These are phyloP conservation scores for Reticulitermes speratus DNA, from an alignment of 1,140 invertebrate genomes.

Conservation along the genomic window DNA sequence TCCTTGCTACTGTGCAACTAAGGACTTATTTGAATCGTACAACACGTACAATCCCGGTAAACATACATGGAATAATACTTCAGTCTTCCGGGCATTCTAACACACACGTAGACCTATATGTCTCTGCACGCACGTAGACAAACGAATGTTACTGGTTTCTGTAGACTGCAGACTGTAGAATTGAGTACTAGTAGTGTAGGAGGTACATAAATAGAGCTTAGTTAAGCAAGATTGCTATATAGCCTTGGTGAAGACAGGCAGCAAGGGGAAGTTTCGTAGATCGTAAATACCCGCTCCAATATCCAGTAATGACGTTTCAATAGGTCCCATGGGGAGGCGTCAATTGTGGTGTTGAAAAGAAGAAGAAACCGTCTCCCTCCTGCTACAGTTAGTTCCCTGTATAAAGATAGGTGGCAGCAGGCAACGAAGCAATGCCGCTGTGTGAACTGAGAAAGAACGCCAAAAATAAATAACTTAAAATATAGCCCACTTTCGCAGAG, in stretches of 20 bases:
- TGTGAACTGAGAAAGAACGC: background rate
- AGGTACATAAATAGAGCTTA: conserved; percentile 1
- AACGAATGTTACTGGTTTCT: too few relatives aligned
- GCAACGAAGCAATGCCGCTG: background rate
- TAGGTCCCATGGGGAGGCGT: conserved; percentile 11
- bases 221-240: background rate
- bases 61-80: too few relatives aligned
- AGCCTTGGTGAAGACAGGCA: conserved; percentile 1
- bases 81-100: too few relatives aligned
- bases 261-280: background rate
- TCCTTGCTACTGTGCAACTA: too few relatives aligned
- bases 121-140: too few relatives aligned
- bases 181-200: background rate
- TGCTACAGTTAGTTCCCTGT: background rate
- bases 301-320: conserved; percentile 26
- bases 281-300: conserved; percentile 20
- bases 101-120: too few relatives aligned
- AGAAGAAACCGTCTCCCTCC: background rate
- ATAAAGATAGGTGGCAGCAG: conserved; percentile 17
- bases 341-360: conserved; percentile 23
- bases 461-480: background rate
- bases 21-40: too few relatives aligned
- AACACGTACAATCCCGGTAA: too few relatives aligned
- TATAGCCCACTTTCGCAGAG: background rate
- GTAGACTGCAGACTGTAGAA: too few relatives aligned